Percentiles rank a stretch among this genome's conserved stretches.
These are phyloP conservation scores for Phainopepla nitens DNA, from an alignment of 2,113 vertebrate species.

Conservation along the genomic window DNA sequence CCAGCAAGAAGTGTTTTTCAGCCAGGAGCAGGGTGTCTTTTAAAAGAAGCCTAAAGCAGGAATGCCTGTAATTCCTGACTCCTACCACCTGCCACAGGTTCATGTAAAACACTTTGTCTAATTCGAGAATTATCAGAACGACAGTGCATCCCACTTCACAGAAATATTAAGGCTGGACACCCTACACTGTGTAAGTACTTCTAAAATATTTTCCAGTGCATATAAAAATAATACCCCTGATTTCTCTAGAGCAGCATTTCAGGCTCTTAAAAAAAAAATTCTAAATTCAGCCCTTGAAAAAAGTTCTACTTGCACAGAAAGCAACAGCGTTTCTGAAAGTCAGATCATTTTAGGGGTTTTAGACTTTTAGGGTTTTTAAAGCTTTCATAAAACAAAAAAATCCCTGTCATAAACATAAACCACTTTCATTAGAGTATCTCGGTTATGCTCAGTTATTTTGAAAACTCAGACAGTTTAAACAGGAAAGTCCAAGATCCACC, in stretches of 20 bases:
- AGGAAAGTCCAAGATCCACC: background rate
- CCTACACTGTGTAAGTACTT: background rate
- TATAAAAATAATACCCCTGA: background rate
- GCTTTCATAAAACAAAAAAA: background rate
- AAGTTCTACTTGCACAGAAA: background rate
- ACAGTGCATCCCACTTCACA: background rate
- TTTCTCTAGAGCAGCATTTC: background rate
- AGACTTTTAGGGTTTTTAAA: background rate
- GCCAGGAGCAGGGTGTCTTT: conserved; percentile 36
- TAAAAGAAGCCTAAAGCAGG: conserved; percentile 70
- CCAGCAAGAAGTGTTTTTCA: conserved; percentile 48
- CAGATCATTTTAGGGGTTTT: background rate
- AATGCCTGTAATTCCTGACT: conserved; percentile 73
- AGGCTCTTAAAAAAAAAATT: background rate
- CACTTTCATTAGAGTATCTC: background rate
- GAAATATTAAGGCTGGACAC: background rate
- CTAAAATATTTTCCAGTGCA: background rate
- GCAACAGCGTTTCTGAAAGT: background rate
- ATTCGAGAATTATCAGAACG: conserved; percentile 59
- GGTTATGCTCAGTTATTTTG: background rate
- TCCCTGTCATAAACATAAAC: background rate
- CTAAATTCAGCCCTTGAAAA: background rate
- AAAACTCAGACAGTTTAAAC: conserved; percentile 2
- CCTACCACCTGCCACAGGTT: conserved; percentile 65
- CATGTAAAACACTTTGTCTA: conserved; percentile 53